A percentile compares a stretch with the other conserved stretches of the same genome.
Evolutionary conservation across 2,113 vertebrate genomes (phyloP).

Genomic region (Todiramphus saurophagus): DNA sequence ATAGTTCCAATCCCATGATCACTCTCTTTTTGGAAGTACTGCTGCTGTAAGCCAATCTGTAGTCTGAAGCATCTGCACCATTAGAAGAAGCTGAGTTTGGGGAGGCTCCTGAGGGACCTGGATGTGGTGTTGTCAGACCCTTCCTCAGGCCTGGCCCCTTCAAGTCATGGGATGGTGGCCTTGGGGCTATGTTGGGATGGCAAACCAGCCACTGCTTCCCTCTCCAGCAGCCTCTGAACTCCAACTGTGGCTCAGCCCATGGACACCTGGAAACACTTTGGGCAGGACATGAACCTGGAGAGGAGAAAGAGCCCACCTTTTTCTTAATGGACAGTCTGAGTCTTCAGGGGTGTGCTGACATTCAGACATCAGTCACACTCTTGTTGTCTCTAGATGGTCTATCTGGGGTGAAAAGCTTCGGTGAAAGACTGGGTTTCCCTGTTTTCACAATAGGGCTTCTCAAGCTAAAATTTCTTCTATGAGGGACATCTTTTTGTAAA

Average conservation of each 20-base stretch:
- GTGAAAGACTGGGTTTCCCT: background rate
- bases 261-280: background rate
- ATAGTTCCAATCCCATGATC: rapidly evolving
- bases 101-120: background rate
- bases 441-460: background rate
- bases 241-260: background rate
- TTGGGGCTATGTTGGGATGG: background rate
- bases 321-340: background rate
- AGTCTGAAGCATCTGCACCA: background rate
- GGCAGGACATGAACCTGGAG: rapidly evolving
- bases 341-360: background rate
- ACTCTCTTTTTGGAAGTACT: background rate
- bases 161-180: rapidly evolving
- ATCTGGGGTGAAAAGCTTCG: rapidly evolving
- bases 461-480: background rate
- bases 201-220: background rate
- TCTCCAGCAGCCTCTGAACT: background rate
- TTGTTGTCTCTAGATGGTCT: background rate
- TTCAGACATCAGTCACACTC: rapidly evolving
- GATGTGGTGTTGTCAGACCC: rapidly evolving
- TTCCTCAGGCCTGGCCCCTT: background rate
- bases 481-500: background rate
- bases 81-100: background rate
- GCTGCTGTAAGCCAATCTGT: rapidly evolving
- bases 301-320: background rate